Conservation (phyloP, 2,888 invertebrate species). For the Meiosimyza decipiens region DNA sequence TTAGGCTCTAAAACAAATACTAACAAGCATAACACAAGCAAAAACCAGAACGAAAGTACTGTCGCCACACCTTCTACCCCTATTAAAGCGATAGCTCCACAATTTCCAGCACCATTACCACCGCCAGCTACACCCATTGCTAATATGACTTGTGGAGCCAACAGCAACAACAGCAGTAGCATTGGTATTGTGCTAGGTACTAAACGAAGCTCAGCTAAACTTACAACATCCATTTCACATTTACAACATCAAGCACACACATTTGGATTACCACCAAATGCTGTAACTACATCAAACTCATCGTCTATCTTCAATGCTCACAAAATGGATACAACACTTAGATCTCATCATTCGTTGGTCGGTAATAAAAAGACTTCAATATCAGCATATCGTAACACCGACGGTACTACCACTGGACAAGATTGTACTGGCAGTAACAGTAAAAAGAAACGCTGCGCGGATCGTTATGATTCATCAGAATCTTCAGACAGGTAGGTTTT, state of each 20-base stretch:
- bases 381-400: slow-evolving; percentile 21
- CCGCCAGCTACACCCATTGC: slow-evolving; percentile 16
- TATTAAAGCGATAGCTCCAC: slow-evolving; percentile 27
- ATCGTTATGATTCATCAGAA: slow-evolving; percentile 93
- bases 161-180: slow-evolving; percentile 40
- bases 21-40: slow-evolving; percentile 23
- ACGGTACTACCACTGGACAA: slow-evolving; percentile 18
- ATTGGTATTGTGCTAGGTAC: slow-evolving; percentile 55
- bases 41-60: not conserved
- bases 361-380: slow-evolving; percentile 28
- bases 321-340: slow-evolving; percentile 3
- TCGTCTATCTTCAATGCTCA: slow-evolving; percentile 17
- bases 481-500: slow-evolving; percentile 88
- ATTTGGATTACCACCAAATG: slow-evolving; percentile 32
- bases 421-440: slow-evolving; percentile 20
- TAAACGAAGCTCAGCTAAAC: slow-evolving; percentile 44
- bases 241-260: slow-evolving; percentile 9
- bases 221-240: slow-evolving; percentile 3
- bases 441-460: slow-evolving; percentile 85
- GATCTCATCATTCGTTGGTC: slow-evolving; percentile 2
- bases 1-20: slow-evolving; percentile 14
- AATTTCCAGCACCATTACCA: slow-evolving; percentile 32
- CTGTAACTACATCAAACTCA: slow-evolving; percentile 28
- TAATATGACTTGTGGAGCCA: slow-evolving; percentile 27
- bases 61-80: slow-evolving; percentile 23